Base-by-base conservation (phyloP, 92 coral and sea anemone species). In the Ricordea florida region DNA sequence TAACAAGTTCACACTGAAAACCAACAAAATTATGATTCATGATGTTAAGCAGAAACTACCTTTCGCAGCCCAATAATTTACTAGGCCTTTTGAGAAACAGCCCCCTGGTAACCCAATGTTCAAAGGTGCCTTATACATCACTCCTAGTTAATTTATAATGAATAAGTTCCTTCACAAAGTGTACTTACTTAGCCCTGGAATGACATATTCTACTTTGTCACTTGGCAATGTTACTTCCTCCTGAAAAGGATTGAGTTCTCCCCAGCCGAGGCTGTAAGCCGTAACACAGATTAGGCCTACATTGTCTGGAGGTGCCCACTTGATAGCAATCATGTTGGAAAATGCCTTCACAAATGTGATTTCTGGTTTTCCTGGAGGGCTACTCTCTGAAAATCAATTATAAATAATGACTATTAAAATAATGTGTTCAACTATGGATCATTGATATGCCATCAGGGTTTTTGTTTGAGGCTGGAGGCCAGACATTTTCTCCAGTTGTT, bases 291-390 rank as follows among this genome's bases (percentile, higher is more conserved):
- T 74, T 33, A 80, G 89, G 36, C 90, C 87, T 60, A 59, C 82
- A 62, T 94, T 89, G 6, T 47, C 68, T 0, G 98, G 98, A 13
- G 98, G 88, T 35, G 85, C 81, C 98, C 98, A 94, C 22, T 55
- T 46, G 3, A 94, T 89, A 52, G 70, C 64, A 35, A 94, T 82
- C 57, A 84, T 21, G 31, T 32, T 66, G 3, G 56, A 24, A 15
- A 42, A 66, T 21, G 5, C 20, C 38, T 64, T 3, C 8, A 31
- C 3, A 8, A 18, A 3, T 14, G 4, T 36, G 30, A 50, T 51
- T 41, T 4, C 30, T 21, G 84, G 84, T 43, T 49, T 41, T 24
- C 73, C 83, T 7, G 73, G 83, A 34, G 26, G 16, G 13, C 65
- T 73, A 6, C 57, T 53, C 47, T 73, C 80, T 73, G 48, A 4